phyloP scores from a whole-genome alignment of 2,888 invertebrate species.

The Perithous albicinctus region DNA sequence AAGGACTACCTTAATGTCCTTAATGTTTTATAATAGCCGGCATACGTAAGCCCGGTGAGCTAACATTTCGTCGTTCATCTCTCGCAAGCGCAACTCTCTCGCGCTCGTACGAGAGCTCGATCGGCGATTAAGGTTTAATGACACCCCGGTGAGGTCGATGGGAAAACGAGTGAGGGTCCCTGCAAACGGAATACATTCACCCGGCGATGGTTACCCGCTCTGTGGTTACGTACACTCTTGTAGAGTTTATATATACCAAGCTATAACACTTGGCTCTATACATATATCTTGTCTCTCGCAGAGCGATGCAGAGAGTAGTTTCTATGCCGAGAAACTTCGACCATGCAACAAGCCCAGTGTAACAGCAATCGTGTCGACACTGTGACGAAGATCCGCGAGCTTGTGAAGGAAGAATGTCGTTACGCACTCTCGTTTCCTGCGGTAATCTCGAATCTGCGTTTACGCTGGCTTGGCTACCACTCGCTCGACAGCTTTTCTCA shows the following conservation, averaged over 20 bases:
- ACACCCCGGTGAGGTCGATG: slow-evolving; percentile 72
- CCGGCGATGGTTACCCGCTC: slow-evolving; percentile 12
- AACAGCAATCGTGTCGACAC: slow-evolving; percentile 16
- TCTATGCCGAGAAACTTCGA: slow-evolving; percentile 21
- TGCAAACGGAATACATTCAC: slow-evolving; percentile 54
- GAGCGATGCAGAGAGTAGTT: slow-evolving; percentile 2
- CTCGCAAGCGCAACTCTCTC: slow-evolving; percentile 40
- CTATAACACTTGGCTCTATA: neutral
- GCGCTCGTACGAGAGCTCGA: slow-evolving; percentile 67
- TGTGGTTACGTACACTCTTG: slow-evolving; percentile 5
- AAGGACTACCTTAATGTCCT: too few relatives aligned
- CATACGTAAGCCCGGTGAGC: neutral
- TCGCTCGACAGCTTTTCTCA: slow-evolving; percentile 24
- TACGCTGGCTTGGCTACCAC: neutral
- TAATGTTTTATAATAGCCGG: neutral
- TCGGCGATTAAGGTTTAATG: slow-evolving; percentile 75
- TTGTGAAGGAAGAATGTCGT: slow-evolving; percentile 49
- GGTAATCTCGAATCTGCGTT: slow-evolving; percentile 52
- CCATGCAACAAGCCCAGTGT: neutral
- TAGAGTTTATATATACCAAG: neutral
- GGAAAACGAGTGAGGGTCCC: slow-evolving; percentile 64
- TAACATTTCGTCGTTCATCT: slow-evolving; percentile 32
- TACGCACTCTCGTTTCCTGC: slow-evolving; percentile 47
- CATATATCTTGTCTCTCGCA: slow-evolving; percentile 12
- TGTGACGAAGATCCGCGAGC: slow-evolving; percentile 15